Base-by-base conservation (phyloP, 2,888 invertebrate genomes). In the Neoascia interrupta region DNA sequence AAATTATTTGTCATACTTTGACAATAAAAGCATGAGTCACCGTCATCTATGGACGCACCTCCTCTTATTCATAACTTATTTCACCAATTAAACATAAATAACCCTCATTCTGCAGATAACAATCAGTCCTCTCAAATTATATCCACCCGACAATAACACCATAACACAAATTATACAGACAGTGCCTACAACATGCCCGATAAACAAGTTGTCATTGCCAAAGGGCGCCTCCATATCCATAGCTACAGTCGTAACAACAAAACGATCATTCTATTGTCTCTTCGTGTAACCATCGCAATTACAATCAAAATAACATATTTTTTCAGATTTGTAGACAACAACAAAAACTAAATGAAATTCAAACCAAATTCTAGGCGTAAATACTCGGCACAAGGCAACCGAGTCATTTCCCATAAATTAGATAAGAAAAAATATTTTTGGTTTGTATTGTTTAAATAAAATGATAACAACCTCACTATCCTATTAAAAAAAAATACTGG, bases 151-250 rank as follows among this genome's bases (percentile, higher is more conserved):
- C n/a, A n/a, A n/a, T n/a, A n/a, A n/a, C n/a, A n/a, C n/a, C n/a
- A n/a, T n/a, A n/a, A n/a, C n/a, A n/a, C n/a, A n/a, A n/a, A n/a
- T n/a, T n/a, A 34, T 34, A 15, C 41, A 56, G 19, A 28, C 34
- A 10, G 11, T 26, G 21, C 41, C 11, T 6, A 28, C 13, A 51
- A 51, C 28, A 19, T 19, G 34, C 21, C 45, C 34, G 60, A 68
- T 56, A 68, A 68, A 69, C 34, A 36, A 26, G 15, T 61, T 49
- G 41, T 56, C 74, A 75, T 61, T 68, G 61, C 49, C 28, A 56
- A 56, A 60, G 34, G 68, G 61, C 36, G 69, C 43, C 69, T 16
- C 37, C 18, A 41, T n/a, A 43, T 23, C 37, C 49, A 31, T 31
- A n/a, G n/a, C 31, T n/a, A 8, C 3, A 31, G 8, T 31, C 31